phyloP scores from a whole-genome alignment of 2,797 vertebrate species.

The Tenualosa ilisha region DNA sequence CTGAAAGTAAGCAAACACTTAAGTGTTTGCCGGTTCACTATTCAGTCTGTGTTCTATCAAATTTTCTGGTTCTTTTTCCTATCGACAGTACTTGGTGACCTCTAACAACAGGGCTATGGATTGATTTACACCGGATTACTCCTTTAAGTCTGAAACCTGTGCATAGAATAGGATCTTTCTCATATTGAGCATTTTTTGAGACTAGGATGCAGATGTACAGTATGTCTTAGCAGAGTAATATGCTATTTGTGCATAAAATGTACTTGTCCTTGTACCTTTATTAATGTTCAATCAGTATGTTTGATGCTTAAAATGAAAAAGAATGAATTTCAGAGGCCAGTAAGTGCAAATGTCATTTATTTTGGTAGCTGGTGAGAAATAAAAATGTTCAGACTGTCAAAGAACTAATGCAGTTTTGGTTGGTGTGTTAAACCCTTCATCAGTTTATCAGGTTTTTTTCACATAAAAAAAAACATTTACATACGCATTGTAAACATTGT shows the following conservation, averaged over 20 bases:
- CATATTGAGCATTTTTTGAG: slow-evolving; percentile 20
- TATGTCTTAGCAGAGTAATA: slow-evolving; percentile 4
- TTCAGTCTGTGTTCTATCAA: no score
- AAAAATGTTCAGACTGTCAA: neutral
- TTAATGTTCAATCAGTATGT: neutral
- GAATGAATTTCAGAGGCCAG: neutral
- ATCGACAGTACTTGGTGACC: no score
- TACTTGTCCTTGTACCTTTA: slow-evolving; percentile 12
- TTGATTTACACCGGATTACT: no score
- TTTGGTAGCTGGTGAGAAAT: neutral
- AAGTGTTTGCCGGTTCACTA: no score
- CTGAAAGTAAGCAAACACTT: no score
- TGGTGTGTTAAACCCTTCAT: neutral
- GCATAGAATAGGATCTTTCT: neutral
- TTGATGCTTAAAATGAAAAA: neutral
- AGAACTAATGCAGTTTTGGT: neutral
- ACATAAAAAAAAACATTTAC: neutral
- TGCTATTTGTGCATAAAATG: slow-evolving; percentile 9
- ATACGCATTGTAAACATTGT: neutral
- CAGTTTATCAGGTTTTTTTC: neutral
- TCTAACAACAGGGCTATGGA: no score
- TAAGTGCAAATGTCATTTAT: neutral
- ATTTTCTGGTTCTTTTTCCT: no score
- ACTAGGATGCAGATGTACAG: neutral
- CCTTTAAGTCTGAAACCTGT: neutral